Conservation (phyloP, 1,140 invertebrate genomes). For the Protaetia brevitarsis region DNA sequence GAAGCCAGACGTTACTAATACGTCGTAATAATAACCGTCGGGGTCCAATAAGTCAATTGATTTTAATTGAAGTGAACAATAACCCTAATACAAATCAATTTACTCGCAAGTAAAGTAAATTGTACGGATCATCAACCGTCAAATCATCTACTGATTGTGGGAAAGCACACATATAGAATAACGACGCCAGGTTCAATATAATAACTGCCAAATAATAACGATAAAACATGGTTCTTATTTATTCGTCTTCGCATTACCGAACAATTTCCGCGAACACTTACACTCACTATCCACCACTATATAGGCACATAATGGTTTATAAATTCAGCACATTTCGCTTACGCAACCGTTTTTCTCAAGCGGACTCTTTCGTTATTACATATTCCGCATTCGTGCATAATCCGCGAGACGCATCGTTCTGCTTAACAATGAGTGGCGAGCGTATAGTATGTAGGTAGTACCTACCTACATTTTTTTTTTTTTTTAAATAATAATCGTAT, state of each 20-base stretch:
- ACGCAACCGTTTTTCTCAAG: slow-evolving; percentile 2
- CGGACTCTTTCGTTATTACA: background rate
- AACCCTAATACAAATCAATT: slow-evolving; percentile 11
- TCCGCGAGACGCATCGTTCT: background rate
- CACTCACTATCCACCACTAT: background rate
- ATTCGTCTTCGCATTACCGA: too few species aligned
- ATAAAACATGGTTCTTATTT: too few species aligned
- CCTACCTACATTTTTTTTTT: too few species aligned
- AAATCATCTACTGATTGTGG: slow-evolving; percentile 2
- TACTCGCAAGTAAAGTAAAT: background rate
- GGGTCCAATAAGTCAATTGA: slow-evolving; percentile 3
- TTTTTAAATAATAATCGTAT: too few species aligned
- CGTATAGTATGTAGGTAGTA: too few species aligned
- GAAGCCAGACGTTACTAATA: background rate
- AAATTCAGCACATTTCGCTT: slow-evolving; percentile 2
- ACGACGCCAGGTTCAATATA: too few species aligned
- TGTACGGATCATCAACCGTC: background rate
- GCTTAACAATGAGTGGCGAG: slow-evolving; percentile 1
- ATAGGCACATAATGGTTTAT: background rate
- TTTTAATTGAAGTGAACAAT: slow-evolving; percentile 1
- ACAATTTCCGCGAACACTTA: too few species aligned
- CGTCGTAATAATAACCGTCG: background rate
- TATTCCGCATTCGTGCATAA: slow-evolving; percentile 9
- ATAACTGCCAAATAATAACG: too few species aligned
- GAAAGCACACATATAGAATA: background rate